Conservation (phyloP, 92 coral and sea anemone species). For the Bergia sp. region DNA sequence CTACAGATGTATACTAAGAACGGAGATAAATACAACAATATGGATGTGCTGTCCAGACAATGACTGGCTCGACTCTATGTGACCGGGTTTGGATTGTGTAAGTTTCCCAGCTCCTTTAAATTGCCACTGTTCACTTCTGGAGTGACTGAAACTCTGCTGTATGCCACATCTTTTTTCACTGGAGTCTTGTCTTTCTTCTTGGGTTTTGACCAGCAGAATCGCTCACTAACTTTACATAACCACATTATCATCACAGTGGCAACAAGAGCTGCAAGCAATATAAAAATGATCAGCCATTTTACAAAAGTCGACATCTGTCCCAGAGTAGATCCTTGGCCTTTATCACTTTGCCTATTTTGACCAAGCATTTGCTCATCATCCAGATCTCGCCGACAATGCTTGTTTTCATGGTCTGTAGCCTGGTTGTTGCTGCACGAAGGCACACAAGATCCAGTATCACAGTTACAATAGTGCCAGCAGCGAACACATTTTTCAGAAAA, state of each 20-base stretch:
- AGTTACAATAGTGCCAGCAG: slow-evolving; percentile 85
- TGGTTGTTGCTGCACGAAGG: slow-evolving; percentile 72
- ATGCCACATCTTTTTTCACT: slow-evolving; percentile 54
- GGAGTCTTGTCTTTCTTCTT: slow-evolving; percentile 41
- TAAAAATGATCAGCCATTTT: slow-evolving; percentile 82
- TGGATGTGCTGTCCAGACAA: not conserved
- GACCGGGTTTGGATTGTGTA: slow-evolving; percentile 30
- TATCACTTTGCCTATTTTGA: slow-evolving; percentile 34
- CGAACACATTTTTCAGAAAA: slow-evolving; percentile 69
- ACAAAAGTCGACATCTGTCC: slow-evolving; percentile 75
- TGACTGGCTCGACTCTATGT: not conserved
- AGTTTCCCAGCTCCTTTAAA: slow-evolving; percentile 61
- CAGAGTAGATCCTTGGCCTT: slow-evolving; percentile 22
- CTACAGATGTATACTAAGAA: not conserved
- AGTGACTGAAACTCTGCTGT: slow-evolving; percentile 53
- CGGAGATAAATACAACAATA: not conserved
- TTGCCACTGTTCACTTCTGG: slow-evolving; percentile 66
- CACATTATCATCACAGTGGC: slow-evolving; percentile 76
- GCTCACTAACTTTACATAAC: slow-evolving; percentile 76
- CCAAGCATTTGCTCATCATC: not conserved
- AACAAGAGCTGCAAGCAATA: slow-evolving; percentile 72
- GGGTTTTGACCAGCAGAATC: slow-evolving; percentile 77
- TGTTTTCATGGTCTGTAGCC: slow-evolving; percentile 56
- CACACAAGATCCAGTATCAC: slow-evolving; percentile 83
- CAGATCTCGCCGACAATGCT: slow-evolving; percentile 59